A percentile compares a stretch with the other conserved stretches of the same genome.
Evolutionary conservation across 2,113 vertebrate genomes (phyloP).

Genomic region (Acrocephalus kingi): DNA sequence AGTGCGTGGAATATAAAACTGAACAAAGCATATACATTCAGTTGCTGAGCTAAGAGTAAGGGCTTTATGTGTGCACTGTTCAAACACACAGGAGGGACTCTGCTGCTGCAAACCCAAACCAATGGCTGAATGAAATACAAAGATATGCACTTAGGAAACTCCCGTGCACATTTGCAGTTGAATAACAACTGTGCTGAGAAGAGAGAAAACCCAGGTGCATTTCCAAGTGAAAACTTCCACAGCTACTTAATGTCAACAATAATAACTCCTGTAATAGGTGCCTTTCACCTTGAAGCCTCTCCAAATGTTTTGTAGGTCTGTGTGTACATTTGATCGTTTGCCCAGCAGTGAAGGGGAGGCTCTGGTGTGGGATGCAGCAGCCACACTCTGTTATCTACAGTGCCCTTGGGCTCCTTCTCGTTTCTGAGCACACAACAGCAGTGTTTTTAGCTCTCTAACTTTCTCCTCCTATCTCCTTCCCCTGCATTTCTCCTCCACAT

Average conservation of each 20-base stretch:
- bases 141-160: background rate
- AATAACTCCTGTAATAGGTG: background rate
- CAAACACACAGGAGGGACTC: background rate
- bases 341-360: background rate
- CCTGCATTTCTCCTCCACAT: background rate
- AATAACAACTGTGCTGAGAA: background rate
- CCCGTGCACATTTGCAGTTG: background rate
- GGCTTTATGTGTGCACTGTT: background rate
- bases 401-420: background rate
- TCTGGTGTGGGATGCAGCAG: background rate
- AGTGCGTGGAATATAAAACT: background rate
- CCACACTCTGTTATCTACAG: background rate
- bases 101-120: background rate
- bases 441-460: background rate
- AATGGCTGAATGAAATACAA: background rate
- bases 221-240: background rate
- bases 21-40: background rate
- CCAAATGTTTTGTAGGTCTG: background rate
- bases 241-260: background rate
- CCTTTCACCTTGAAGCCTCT: slow-evolving; percentile 11
- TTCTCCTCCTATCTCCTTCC: background rate
- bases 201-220: background rate
- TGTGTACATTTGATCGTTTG: background rate
- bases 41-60: background rate
- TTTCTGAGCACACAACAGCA: background rate